Evolutionary conservation across 2,113 vertebrate genomes (phyloP), one percentile per base, ranked within the genome.

Genomic region (Butorides virescens): DNA sequence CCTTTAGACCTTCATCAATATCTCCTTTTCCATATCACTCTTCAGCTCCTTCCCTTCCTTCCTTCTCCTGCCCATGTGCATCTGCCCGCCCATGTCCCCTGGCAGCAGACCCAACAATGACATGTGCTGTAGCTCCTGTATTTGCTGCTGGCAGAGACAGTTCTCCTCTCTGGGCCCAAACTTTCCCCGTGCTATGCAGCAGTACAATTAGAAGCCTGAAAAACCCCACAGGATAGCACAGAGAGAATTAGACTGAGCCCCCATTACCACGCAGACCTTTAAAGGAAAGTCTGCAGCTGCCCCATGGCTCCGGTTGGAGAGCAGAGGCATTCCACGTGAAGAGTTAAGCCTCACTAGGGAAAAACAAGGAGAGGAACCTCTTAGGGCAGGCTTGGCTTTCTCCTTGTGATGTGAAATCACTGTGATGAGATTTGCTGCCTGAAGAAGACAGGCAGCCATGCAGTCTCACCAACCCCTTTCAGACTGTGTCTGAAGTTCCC

Each of bases 141-240:
- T 82, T 86, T 80, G 34, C 63, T 92, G 39, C 27, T 73, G 75
- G 55, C 62, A 96, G 78, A 73, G 63, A 90, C 19, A 66, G 5
- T 73, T 88, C 44, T 46, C 72, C 63, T 75, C 46, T 86, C 58
- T 1, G 2, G 50, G 46, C 37, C 63, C 36, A 79, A 67, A 70
- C 26, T 58, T 86, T 66, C 49, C 55, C 44, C 11, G 2, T 55
- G 75, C 29, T 88, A 34, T 73, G 27, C 39, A 76, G 55, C 21
- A 72, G 49, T 23, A 55, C 46, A 74, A 26, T 52, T 7, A 55
- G 32, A 50, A 88, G 61, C 11, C 67, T 56, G 49, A 23, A 79
- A 62, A 47, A 47, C 9, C 10, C 0, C 47, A 32, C 4, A 13
- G 39, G 47, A 15, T 0, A 49, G 16, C 18, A 65, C 21, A 53